phyloP scores from a whole-genome alignment of 1,140 invertebrate species.

The Agrilus planipennis region DNA sequence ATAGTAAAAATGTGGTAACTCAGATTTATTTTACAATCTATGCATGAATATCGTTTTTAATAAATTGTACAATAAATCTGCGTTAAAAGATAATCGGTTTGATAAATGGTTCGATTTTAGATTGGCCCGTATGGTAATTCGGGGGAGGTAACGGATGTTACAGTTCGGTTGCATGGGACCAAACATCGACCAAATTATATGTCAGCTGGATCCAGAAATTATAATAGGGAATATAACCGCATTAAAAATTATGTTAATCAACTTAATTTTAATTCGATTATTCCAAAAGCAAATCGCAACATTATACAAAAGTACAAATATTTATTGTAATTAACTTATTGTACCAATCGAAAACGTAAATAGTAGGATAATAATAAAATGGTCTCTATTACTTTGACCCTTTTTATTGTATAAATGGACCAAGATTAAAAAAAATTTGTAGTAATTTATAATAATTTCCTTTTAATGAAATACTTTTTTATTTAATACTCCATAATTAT shows the following conservation, averaged over 20 bases:
- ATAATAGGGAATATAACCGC: constrained; percentile 40
- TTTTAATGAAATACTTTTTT: too few species aligned
- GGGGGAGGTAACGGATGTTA: constrained; percentile 43
- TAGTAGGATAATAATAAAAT: too few species aligned
- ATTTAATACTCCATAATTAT: too few species aligned
- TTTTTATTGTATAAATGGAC: too few species aligned
- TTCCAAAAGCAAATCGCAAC: too few species aligned
- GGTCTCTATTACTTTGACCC: too few species aligned
- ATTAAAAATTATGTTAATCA: constrained; percentile 23
- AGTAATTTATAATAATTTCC: too few species aligned
- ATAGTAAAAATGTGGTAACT: not conserved
- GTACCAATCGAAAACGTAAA: too few species aligned
- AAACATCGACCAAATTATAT: constrained; percentile 48
- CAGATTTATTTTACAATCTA: constrained; percentile 8
- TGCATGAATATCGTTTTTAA: not conserved
- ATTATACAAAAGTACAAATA: too few species aligned
- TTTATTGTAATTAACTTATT: too few species aligned
- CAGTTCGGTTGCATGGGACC: constrained; percentile 58
- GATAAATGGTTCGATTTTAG: constrained; percentile 26
- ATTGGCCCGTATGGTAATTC: constrained; percentile 36
- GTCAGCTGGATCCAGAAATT: constrained; percentile 40
- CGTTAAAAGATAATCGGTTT: constrained; percentile 5
- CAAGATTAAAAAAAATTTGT: too few species aligned
- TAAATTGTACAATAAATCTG: constrained; percentile 1
- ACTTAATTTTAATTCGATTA: not conserved